phyloP scores from a whole-genome alignment of 1,140 invertebrate genomes.

The Olivierus martensii region DNA sequence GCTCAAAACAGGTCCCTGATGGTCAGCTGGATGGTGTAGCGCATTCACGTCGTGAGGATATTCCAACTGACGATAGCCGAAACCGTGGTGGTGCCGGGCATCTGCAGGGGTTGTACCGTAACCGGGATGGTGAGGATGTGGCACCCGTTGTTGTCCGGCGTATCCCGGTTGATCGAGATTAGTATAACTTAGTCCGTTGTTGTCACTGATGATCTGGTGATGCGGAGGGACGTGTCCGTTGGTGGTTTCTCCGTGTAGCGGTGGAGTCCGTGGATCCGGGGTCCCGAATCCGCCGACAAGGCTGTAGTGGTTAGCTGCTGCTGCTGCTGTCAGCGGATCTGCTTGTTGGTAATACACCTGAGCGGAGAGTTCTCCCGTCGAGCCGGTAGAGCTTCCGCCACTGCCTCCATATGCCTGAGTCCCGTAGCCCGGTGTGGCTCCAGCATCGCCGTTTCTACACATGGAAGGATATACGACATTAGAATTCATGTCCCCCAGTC shows the following conservation, averaged over 20 bases:
- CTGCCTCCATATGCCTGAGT: conserved; percentile 5
- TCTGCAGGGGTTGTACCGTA: neutral
- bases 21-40: neutral
- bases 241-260: conserved; percentile 8
- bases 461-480: conserved; percentile 15
- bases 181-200: conserved; percentile 74
- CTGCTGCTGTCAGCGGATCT: neutral
- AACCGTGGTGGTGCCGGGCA: conserved; percentile 1
- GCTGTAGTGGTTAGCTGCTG: conserved; percentile 8
- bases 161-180: conserved; percentile 50
- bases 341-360: conserved; percentile 2
- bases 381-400: neutral
- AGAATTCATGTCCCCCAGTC: conserved; percentile 8
- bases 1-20: conserved; percentile 3
- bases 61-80: too few species aligned
- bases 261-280: conserved; percentile 2
- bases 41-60: too few species aligned
- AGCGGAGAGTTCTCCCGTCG: neutral
- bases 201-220: conserved; percentile 55
- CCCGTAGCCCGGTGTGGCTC: neutral
- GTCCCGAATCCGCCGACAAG: conserved; percentile 8
- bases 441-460: conserved; percentile 11
- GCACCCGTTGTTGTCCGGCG: conserved; percentile 1
- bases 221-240: conserved; percentile 3
- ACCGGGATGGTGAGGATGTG: conserved; percentile 1